Evolutionary conservation across 2,888 invertebrate genomes (phyloP), one percentile per base, ranked within the genome.

Genomic region (Seira ritae): DNA sequence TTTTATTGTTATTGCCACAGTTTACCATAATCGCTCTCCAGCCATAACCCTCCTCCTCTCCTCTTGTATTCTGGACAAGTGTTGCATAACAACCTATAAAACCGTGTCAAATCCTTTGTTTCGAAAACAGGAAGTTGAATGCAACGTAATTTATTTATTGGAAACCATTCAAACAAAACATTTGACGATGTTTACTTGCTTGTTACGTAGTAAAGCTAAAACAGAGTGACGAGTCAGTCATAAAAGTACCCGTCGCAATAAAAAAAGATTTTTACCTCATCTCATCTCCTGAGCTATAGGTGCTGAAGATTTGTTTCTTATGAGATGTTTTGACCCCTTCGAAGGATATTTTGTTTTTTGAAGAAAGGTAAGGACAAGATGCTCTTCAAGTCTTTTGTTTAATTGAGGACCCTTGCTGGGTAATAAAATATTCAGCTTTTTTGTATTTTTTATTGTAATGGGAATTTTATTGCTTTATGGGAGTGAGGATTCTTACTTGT

Each of bases 181-280:
- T n/a, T n/a, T n/a, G n/a, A 31, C 31, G 8, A 31, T 31, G n/a
- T n/a, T n/a, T n/a, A n/a, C n/a, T n/a, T n/a, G n/a, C n/a, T n/a
- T n/a, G n/a, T 31, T 31, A 31, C 3, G 8, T 8, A 31, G 8
- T 31, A 31, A 31, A 31, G 31, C 31, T 31, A 31, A 31, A 31
- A 31, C 31, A 31, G 2, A 8, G 8, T 31, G 68, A 20, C 22
- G 65, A 62, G 76, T 42, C 10, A 20, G 72, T 55, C 67, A 74
- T 86, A 85, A 31, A 84, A 81, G 79, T 73, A 81, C 82, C 84
- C 82, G 78, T 83, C n/a, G n/a, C n/a, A n/a, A n/a, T n/a, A n/a
- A n/a, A n/a, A 31, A 31, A 31, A 31, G 3, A 31, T 31, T 31
- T 31, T 31, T 31, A 31, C 31, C 31, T 31, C 31, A 31, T 31